A percentile compares a stretch with the other conserved stretches of the same genome.
These are phyloP conservation scores for Dromius quadrimaculatus DNA, from an alignment of 2,888 invertebrate genomes.

Conservation along the genomic window DNA sequence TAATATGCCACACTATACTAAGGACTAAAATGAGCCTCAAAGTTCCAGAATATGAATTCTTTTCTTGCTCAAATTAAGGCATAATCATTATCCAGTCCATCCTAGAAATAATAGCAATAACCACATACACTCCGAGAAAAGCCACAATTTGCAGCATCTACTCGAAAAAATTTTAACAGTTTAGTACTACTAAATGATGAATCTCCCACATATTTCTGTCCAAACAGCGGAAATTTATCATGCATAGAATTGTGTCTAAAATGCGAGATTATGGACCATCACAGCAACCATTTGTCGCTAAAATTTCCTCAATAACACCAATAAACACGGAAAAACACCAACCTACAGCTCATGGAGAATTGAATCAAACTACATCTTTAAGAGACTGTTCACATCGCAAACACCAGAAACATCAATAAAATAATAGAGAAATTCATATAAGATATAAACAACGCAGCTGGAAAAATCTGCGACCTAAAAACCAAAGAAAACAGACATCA, in stretches of 20 bases:
- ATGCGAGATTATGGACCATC: background rate
- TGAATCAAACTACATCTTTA: background rate
- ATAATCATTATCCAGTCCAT: conserved; percentile 24
- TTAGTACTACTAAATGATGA: background rate
- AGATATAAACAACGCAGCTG: background rate
- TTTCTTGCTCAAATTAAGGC: too few relatives aligned
- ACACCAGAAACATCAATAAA: background rate
- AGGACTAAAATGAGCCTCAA: too few relatives aligned
- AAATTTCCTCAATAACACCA: background rate
- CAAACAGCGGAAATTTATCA: background rate
- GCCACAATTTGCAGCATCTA: conserved; percentile 53
- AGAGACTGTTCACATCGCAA: background rate
- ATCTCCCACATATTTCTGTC: background rate
- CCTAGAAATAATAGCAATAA: conserved; percentile 54
- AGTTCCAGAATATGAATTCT: too few relatives aligned
- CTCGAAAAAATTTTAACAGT: conserved; percentile 37
- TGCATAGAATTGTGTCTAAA: background rate
- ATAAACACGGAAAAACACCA: background rate
- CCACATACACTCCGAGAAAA: conserved; percentile 28
- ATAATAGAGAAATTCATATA: background rate
- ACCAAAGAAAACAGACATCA: background rate
- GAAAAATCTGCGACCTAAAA: background rate
- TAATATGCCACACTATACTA: too few relatives aligned
- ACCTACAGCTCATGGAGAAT: background rate
- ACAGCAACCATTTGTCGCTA: background rate